A percentile compares a stretch with the other conserved stretches of the same genome.
Evolutionary conservation across 53 echinoderm and acorn worm species (phyloP).

Genomic region (Patiria pectinifera): DNA sequence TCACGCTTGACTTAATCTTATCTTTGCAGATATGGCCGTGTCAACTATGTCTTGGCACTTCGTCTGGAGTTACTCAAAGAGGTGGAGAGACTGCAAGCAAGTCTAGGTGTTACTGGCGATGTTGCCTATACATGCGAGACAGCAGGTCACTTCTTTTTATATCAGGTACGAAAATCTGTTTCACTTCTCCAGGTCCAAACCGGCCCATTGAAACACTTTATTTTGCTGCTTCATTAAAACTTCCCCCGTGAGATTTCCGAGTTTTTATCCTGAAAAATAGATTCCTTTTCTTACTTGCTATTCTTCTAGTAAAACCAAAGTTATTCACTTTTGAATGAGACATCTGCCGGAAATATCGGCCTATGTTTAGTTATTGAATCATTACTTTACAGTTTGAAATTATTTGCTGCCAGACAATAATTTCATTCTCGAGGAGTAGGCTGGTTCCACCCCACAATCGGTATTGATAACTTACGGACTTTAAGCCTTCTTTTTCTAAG

Average conservation of each 20-base stretch:
- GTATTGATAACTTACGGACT: background rate
- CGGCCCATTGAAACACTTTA: too few species aligned
- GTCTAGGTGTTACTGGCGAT: conserved; percentile 89
- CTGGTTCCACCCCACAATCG: background rate
- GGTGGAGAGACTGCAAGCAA: conserved; percentile 85
- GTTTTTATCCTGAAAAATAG: too few species aligned
- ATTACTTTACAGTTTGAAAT: too few species aligned
- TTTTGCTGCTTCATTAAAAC: background rate
- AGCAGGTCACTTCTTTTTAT: conserved; percentile 95
- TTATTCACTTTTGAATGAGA: too few species aligned
- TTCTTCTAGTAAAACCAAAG: too few species aligned
- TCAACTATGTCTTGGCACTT: conserved; percentile 93
- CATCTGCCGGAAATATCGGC: too few species aligned
- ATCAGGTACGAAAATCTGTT: conserved; percentile 71
- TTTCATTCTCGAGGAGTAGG: too few species aligned
- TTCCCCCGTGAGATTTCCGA: background rate
- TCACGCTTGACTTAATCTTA: background rate
- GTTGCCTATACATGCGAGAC: conserved; percentile 99
- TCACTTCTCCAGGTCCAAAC: background rate
- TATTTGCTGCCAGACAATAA: too few species aligned
- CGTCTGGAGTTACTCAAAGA: conserved; percentile 91
- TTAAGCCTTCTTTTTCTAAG: too few species aligned
- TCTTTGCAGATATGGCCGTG: conserved; percentile 89
- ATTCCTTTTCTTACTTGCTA: too few species aligned
- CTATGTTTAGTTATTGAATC: too few species aligned